Conservation (phyloP, 2,113 vertebrate species). For the Taxidea taxus region DNA sequence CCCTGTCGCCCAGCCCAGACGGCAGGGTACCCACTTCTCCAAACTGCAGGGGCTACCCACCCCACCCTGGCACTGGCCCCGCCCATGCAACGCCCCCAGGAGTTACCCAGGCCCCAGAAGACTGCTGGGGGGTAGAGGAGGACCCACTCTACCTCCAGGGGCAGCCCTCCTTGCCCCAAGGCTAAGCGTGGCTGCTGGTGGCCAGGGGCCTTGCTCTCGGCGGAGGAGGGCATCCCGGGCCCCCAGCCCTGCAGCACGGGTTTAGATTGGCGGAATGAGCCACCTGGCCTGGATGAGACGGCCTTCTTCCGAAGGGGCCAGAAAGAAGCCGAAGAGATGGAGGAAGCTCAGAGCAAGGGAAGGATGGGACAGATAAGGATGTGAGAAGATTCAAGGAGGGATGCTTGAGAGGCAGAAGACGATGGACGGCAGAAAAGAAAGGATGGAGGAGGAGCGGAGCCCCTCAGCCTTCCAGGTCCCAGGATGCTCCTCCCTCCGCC, state of each 20-base stretch:
- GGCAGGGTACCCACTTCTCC: not conserved
- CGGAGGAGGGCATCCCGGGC: not conserved
- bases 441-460: not conserved
- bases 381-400: conserved; percentile 33
- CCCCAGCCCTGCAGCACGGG: not conserved
- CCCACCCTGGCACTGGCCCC: not conserved
- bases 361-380: conserved; percentile 54
- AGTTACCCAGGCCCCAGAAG: conserved; percentile 53
- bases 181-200: not conserved
- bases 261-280: not conserved
- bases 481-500: not conserved
- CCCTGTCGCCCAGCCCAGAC: not conserved
- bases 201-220: conserved; percentile 41
- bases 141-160: not conserved
- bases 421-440: conserved; percentile 26
- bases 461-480: not conserved
- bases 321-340: conserved; percentile 60
- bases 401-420: conserved; percentile 46
- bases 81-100: conserved; percentile 60
- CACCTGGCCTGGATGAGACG: not conserved
- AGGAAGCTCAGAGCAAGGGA: conserved; percentile 41
- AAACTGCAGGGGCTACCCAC: not conserved
- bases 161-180: not conserved
- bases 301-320: not conserved
- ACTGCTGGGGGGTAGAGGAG: not conserved